These are phyloP conservation scores for Dendrolimus houi DNA, from an alignment of 2,888 invertebrate genomes.

Conservation along the genomic window DNA sequence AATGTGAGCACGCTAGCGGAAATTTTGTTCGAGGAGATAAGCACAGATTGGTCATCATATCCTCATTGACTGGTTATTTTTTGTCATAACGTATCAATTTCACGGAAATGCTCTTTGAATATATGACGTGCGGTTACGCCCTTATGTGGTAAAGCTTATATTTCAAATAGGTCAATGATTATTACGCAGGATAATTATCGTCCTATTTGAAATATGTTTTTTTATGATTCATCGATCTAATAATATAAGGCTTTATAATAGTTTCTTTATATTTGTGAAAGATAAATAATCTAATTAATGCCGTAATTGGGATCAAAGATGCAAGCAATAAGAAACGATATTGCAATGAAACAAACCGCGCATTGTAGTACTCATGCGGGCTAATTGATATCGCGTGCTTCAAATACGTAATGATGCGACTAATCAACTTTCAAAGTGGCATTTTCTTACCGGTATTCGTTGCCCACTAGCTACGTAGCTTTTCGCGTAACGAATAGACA, in stretches of 20 bases:
- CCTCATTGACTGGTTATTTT: slow-evolving; percentile 22
- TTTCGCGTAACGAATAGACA: too few species aligned
- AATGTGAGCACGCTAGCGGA: slow-evolving; percentile 19
- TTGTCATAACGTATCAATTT: slow-evolving; percentile 13
- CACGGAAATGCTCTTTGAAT: slow-evolving; percentile 43
- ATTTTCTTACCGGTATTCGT: slow-evolving; percentile 15
- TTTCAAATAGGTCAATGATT: slow-evolving; percentile 12
- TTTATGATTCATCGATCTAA: too few species aligned
- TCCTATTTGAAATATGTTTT: too few species aligned
- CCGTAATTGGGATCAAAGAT: slow-evolving; percentile 31
- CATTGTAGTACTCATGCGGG: slow-evolving; percentile 45
- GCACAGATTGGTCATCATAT: slow-evolving; percentile 22
- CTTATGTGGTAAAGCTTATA: slow-evolving; percentile 19
- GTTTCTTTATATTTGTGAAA: slow-evolving; percentile 7
- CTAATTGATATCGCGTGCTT: slow-evolving; percentile 46
- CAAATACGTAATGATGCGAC: slow-evolving; percentile 34
- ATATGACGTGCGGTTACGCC: slow-evolving; percentile 27
- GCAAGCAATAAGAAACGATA: slow-evolving; percentile 11
- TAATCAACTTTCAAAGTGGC: slow-evolving; percentile 29
- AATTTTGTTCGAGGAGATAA: slow-evolving; percentile 19
- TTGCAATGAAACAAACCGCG: slow-evolving; percentile 29
- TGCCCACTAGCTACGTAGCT: too few species aligned
- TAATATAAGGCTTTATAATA: neutral
- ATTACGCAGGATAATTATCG: too few species aligned
- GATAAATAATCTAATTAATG: slow-evolving; percentile 8